Conservation (phyloP, 2,797 vertebrate species). For the Pitangus sulphuratus region DNA sequence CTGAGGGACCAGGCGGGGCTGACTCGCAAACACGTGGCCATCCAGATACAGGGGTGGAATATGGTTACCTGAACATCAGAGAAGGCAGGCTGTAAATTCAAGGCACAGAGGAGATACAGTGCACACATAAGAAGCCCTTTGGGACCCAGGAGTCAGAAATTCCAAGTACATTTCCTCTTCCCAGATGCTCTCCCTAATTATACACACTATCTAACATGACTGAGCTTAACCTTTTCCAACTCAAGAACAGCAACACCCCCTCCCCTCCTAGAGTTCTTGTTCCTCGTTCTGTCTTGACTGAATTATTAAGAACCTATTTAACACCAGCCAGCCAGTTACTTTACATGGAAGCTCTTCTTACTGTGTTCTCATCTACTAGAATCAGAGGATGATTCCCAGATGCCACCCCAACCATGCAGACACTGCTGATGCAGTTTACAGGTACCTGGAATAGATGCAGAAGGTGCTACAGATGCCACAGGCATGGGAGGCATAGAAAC, state of each 20-base stretch:
- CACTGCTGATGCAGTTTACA: neutral
- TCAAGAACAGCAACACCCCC: neutral
- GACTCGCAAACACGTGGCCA: constrained; percentile 94
- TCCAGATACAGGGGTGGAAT: constrained; percentile 96
- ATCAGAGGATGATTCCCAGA: neutral
- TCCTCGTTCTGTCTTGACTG: neutral
- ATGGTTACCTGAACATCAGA: constrained; percentile 87
- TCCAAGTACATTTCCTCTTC: neutral
- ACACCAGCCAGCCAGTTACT: neutral
- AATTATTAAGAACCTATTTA: neutral
- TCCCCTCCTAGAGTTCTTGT: neutral
- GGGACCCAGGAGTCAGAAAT: neutral
- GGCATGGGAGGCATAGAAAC: constrained; percentile 98
- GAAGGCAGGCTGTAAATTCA: neutral
- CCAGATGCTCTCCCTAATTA: neutral
- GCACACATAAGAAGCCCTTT: neutral
- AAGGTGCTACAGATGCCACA: constrained; percentile 95
- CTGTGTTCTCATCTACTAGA: neutral
- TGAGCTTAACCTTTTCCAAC: neutral
- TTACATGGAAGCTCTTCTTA: neutral
- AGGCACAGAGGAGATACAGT: neutral
- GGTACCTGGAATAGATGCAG: constrained; percentile 96
- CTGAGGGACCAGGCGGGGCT: constrained; percentile 93
- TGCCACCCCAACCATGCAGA: neutral
- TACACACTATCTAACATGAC: neutral